These are phyloP conservation scores for Oscheius sp. DNA, from an alignment of 1,140 invertebrate genomes.

Conservation along the genomic window DNA sequence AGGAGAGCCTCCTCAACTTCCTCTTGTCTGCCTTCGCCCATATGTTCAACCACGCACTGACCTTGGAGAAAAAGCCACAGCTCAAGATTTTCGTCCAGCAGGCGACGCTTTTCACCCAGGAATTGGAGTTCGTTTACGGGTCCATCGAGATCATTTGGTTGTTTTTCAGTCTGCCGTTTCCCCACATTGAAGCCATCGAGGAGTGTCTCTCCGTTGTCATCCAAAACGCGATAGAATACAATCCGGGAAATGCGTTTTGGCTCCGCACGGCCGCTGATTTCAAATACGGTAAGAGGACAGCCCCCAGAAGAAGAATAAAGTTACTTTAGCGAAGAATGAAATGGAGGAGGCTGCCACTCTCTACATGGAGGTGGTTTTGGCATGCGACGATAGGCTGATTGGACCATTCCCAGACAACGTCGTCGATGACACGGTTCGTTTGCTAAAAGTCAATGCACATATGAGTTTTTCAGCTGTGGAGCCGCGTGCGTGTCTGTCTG, in stretches of 20 bases:
- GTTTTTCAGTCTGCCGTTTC: too few species aligned
- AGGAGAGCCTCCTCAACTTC: neutral
- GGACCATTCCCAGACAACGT: conserved; percentile 20
- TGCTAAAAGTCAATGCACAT: too few species aligned
- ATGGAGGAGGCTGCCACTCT: conserved; percentile 21
- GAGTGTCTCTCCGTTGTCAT: neutral
- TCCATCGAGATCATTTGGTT: too few species aligned
- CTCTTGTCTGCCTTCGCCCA: conserved; percentile 24
- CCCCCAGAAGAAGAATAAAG: too few species aligned
- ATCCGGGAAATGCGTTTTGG: conserved; percentile 28
- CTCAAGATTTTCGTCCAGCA: conserved; percentile 1
- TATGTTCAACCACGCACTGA: conserved; percentile 20
- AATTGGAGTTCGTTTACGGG: too few species aligned
- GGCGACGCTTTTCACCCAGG: too few species aligned
- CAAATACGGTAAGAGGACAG: conserved; percentile 19
- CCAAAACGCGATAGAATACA: conserved; percentile 11
- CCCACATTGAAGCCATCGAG: neutral
- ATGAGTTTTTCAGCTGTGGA: neutral
- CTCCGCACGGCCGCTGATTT: conserved; percentile 19
- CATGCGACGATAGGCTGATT: neutral
- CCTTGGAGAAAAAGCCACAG: conserved; percentile 5
- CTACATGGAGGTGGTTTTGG: conserved; percentile 17
- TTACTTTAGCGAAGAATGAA: conserved; percentile 18
- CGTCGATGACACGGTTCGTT: conserved; percentile 15
- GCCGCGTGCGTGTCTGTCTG: neutral